Conservation (phyloP, 2,113 vertebrate species). For the Sinosuthora webbiana region DNA sequence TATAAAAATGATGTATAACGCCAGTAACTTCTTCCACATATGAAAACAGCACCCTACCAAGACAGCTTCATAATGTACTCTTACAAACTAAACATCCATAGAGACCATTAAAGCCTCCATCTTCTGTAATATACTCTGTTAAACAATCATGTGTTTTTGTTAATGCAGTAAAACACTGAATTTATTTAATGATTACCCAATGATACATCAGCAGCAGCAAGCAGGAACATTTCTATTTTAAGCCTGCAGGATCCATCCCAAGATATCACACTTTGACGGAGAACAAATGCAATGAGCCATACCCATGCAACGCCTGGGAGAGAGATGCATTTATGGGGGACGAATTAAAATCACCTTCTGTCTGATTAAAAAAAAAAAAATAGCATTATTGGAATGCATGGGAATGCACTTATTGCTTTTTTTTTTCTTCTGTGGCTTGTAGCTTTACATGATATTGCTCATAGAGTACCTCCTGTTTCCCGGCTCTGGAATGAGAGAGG, state of each 20-base stretch:
- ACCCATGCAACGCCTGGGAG: neutral
- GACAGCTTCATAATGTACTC: conserved; percentile 66
- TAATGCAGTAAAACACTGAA: conserved; percentile 71
- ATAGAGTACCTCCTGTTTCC: neutral
- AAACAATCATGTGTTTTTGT: conserved; percentile 80
- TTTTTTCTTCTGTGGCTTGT: neutral
- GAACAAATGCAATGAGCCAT: conserved; percentile 14
- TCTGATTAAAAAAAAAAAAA: neutral
- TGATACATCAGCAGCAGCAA: conserved; percentile 46
- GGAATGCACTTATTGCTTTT: neutral
- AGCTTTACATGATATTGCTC: neutral
- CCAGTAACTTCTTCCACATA: conserved; percentile 74
- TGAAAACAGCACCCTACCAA: conserved; percentile 73
- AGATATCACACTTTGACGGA: neutral
- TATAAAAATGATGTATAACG: conserved; percentile 78
- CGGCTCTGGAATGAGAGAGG: neutral
- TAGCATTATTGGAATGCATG: neutral
- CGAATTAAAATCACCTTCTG: neutral
- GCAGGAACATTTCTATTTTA: conserved; percentile 50
- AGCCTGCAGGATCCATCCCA: conserved; percentile 42
- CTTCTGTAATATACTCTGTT: conserved; percentile 75
- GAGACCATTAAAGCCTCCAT: conserved; percentile 72
- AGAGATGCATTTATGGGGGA: neutral
- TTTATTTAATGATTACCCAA: conserved; percentile 71
- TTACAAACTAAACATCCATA: conserved; percentile 69